A percentile compares a stretch with the other conserved stretches of the same genome.
Evolutionary conservation across 2,888 invertebrate species (phyloP).

Genomic region (Clanis bilineata): DNA sequence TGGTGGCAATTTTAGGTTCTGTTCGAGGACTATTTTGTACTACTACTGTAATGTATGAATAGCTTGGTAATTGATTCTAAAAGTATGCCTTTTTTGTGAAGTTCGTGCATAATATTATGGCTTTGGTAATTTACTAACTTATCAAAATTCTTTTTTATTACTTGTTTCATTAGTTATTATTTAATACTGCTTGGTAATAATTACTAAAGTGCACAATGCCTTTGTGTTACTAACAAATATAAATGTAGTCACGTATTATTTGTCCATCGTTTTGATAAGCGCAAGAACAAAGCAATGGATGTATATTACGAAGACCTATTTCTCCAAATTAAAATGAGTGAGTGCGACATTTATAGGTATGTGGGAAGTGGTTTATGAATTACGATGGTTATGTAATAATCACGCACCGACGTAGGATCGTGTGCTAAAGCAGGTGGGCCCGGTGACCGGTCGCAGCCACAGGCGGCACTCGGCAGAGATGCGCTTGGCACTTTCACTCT

Average conservation of each 20-base stretch:
- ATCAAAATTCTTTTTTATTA: not conserved
- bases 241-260: constrained; percentile 3
- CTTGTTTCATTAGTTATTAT: not conserved
- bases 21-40: not conserved
- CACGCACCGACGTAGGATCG: constrained; percentile 44
- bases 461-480: constrained; percentile 50
- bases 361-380: constrained; percentile 44
- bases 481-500: constrained; percentile 77
- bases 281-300: not conserved
- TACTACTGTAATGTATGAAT: not conserved
- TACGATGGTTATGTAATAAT: constrained; percentile 48
- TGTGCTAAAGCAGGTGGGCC: constrained; percentile 60
- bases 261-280: constrained; percentile 1
- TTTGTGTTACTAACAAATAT: not conserved
- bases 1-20: not conserved
- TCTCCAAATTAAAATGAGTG: not conserved
- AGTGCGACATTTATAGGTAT: constrained; percentile 21
- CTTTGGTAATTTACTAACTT: too few relatives aligned
- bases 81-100: too few relatives aligned
- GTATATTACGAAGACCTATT: not conserved
- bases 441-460: constrained; percentile 47
- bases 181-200: not conserved
- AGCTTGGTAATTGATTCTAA: not conserved
- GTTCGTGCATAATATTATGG: too few relatives aligned
- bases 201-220: not conserved